Percentiles rank a stretch among this genome's conserved stretches.
Conservation (phyloP, 2,797 vertebrate species). For the Channallabes apus region DNA sequence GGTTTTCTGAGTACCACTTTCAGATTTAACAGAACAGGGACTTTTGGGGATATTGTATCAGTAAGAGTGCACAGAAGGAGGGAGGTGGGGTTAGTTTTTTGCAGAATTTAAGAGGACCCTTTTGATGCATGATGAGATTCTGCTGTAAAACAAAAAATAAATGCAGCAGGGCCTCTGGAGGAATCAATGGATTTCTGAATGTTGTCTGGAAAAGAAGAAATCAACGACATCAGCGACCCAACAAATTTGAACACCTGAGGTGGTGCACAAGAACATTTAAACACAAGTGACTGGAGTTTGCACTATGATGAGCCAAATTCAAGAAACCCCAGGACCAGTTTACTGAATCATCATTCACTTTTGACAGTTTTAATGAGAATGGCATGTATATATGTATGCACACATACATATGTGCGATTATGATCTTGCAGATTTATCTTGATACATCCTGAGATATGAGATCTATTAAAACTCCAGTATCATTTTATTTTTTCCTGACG, state of each 20-base stretch:
- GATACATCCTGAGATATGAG: conserved; percentile 59
- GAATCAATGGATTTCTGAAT: conserved; percentile 43
- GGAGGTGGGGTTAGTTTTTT: conserved; percentile 15
- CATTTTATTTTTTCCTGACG: conserved; percentile 62
- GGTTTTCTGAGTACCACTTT: conserved; percentile 58
- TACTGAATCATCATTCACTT: conserved; percentile 54
- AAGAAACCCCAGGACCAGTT: conserved; percentile 45
- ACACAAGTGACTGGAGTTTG: conserved; percentile 41
- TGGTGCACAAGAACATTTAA: conserved; percentile 35
- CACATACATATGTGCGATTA: conserved; percentile 54
- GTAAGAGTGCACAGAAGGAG: conserved; percentile 31
- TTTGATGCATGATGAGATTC: conserved; percentile 11
- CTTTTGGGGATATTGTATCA: conserved; percentile 50
- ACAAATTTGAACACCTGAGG: conserved; percentile 41
- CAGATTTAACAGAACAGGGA: conserved; percentile 44
- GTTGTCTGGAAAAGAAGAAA: conserved; percentile 42
- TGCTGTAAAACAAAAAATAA: conserved; percentile 3
- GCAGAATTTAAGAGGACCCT: conserved; percentile 14
- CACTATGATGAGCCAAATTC: conserved; percentile 25
- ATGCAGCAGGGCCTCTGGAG: conserved; percentile 11
- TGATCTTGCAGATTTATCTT: conserved; percentile 59
- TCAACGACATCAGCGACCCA: conserved; percentile 42
- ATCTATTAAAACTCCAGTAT: conserved; percentile 70
- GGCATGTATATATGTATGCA: conserved; percentile 59
- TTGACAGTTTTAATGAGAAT: conserved; percentile 63